Conservation (phyloP, 2,113 vertebrate species). For the Pluvianellus socialis region DNA sequence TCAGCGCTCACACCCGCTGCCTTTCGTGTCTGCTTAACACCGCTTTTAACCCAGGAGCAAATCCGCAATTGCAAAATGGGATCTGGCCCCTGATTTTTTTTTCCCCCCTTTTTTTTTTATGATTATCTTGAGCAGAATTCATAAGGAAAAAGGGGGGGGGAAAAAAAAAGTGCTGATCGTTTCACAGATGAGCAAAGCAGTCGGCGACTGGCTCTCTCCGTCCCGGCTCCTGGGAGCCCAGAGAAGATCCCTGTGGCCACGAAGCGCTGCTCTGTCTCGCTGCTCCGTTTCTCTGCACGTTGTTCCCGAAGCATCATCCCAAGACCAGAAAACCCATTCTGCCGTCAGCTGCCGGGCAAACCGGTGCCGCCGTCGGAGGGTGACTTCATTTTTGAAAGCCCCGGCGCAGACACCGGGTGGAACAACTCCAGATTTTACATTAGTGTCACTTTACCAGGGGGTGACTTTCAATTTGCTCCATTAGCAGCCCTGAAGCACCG, state of each 20-base stretch:
- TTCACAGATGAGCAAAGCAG: neutral
- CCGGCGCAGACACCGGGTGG: neutral
- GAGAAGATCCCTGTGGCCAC: neutral
- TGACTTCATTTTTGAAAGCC: neutral
- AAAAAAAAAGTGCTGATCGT: neutral
- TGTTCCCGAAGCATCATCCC: neutral
- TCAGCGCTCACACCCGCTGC: neutral
- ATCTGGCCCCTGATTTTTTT: neutral
- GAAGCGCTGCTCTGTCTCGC: neutral
- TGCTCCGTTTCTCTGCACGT: neutral
- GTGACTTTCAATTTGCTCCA: neutral
- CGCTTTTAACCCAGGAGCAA: neutral
- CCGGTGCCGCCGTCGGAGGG: neutral
- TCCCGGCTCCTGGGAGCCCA: neutral
- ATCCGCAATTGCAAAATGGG: neutral
- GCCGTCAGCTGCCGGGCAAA: neutral
- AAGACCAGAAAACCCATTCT: neutral
- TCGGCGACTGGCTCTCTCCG: accelerated
- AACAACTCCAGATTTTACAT: neutral
- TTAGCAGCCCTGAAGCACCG: neutral
- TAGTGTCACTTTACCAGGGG: neutral
- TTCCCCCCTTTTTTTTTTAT: neutral
- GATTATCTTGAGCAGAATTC: neutral
- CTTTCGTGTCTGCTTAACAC: neutral
- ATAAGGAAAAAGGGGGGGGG: neutral